Percentiles rank a stretch among this genome's conserved stretches.
Conservation (phyloP, 2,113 vertebrate genomes). For the Condylura cristata region DNA sequence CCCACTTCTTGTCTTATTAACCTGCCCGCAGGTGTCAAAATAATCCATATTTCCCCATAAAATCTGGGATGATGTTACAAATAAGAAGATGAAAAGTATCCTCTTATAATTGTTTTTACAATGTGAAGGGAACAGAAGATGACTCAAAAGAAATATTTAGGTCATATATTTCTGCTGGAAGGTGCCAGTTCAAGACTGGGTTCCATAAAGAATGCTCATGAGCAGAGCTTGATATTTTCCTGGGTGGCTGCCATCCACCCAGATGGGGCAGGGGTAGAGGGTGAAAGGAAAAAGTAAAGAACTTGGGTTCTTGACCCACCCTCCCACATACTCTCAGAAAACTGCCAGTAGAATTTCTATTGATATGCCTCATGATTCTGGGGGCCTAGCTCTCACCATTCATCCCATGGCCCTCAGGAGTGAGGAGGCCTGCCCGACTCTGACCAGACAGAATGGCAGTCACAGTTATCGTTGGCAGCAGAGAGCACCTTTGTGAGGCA, state of each 20-base stretch:
- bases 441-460: background rate
- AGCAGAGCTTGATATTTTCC: background rate
- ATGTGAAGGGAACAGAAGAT: background rate
- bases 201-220: background rate
- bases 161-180: slow-evolving; percentile 55
- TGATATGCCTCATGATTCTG: background rate
- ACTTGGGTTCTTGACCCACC: background rate
- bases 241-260: background rate
- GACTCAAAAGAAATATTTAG: slow-evolving; percentile 60
- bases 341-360: background rate
- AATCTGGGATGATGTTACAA: slow-evolving; percentile 59
- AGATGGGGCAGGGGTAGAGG: background rate
- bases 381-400: background rate
- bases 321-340: background rate
- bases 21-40: slow-evolving; percentile 48
- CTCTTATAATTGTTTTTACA: slow-evolving; percentile 43
- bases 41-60: slow-evolving; percentile 44
- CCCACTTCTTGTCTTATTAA: background rate
- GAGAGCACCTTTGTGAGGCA: fast-evolving
- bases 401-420: background rate
- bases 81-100: slow-evolving; percentile 60
- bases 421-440: background rate
- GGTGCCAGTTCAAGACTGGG: background rate
- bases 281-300: background rate
- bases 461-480: background rate